Percentiles rank a stretch among this genome's conserved stretches.
Evolutionary conservation across 2,888 invertebrate species (phyloP).

Genomic region (Camponotus fellah): DNA sequence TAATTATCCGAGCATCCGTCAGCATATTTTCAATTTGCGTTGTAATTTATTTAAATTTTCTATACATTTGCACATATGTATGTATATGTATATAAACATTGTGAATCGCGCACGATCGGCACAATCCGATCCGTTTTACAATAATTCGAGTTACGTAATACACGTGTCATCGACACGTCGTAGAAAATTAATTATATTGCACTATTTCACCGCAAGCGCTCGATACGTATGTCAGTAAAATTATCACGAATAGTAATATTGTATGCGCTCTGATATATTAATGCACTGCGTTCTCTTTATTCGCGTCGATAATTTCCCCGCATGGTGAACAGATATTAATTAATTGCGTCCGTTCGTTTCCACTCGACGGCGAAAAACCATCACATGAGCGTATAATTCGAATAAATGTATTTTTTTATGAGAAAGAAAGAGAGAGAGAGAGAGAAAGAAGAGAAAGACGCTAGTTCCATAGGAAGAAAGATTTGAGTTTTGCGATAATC

Average conservation of each 20-base stretch:
- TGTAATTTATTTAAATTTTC: not conserved
- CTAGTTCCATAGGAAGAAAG: not conserved
- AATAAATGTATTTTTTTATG: conserved; percentile 14
- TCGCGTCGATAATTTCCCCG: conserved; percentile 34
- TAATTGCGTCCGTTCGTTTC: conserved; percentile 17
- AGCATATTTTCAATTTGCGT: not conserved
- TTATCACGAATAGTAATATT: conserved; percentile 34
- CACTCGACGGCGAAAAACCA: not conserved
- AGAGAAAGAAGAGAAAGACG: not conserved
- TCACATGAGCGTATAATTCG: conserved; percentile 27
- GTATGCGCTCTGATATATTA: conserved; percentile 22
- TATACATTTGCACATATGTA: too few species aligned
- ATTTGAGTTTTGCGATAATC: conserved; percentile 7
- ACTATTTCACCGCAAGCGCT: conserved; percentile 1
- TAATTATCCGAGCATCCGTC: not conserved
- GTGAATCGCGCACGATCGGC: too few species aligned
- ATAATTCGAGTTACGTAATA: not conserved
- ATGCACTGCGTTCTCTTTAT: conserved; percentile 26
- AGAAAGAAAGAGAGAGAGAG: too few species aligned
- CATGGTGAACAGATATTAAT: conserved; percentile 30
- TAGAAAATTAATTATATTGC: conserved; percentile 32
- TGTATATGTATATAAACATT: too few species aligned
- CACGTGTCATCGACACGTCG: not conserved
- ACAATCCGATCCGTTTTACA: not conserved
- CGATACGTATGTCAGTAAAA: conserved; percentile 3